A percentile compares a stretch with the other conserved stretches of the same genome.
Conservation (phyloP, 1,140 invertebrate species). For the Ephestia elutella region DNA sequence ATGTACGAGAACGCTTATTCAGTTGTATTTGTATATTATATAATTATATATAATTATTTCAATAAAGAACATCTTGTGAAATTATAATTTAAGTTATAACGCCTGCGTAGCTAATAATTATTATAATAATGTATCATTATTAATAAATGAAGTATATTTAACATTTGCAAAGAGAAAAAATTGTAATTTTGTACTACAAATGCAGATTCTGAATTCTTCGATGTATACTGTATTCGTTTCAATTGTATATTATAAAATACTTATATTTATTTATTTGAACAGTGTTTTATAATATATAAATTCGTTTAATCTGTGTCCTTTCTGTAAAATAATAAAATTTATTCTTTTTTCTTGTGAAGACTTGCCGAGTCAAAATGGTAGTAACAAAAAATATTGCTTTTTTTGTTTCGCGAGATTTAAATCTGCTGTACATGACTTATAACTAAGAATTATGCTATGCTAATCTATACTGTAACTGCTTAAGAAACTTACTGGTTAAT, state of each 20-base stretch:
- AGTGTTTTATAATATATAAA: slow-evolving; percentile 9
- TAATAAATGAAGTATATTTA: slow-evolving; percentile 14
- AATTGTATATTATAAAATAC: slow-evolving; percentile 11
- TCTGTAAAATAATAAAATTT: slow-evolving; percentile 13
- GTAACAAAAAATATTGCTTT: slow-evolving; percentile 9
- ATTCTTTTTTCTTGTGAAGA: slow-evolving; percentile 6
- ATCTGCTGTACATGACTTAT: slow-evolving; percentile 27
- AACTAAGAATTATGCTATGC: slow-evolving; percentile 32
- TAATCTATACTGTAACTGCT: slow-evolving; percentile 41
- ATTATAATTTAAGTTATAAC: not conserved
- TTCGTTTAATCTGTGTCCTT: slow-evolving; percentile 8
- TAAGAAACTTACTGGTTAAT: slow-evolving; percentile 44
- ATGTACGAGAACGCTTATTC: not conserved
- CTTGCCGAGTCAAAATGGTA: not conserved
- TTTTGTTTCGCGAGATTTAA: slow-evolving; percentile 21
- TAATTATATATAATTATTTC: slow-evolving; percentile 2
- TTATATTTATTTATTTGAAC: not conserved
- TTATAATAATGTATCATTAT: slow-evolving; percentile 10
- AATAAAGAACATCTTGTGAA: slow-evolving; percentile 1
- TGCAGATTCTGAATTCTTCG: not conserved
- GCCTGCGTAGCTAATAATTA: not conserved
- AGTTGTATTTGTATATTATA: slow-evolving; percentile 3
- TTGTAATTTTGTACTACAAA: slow-evolving; percentile 18
- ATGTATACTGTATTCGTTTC: not conserved
- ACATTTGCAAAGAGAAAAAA: slow-evolving; percentile 11